These are phyloP conservation scores for Hippocampus abdominalis DNA, from an alignment of 2,113 vertebrate genomes.

Conservation along the genomic window DNA sequence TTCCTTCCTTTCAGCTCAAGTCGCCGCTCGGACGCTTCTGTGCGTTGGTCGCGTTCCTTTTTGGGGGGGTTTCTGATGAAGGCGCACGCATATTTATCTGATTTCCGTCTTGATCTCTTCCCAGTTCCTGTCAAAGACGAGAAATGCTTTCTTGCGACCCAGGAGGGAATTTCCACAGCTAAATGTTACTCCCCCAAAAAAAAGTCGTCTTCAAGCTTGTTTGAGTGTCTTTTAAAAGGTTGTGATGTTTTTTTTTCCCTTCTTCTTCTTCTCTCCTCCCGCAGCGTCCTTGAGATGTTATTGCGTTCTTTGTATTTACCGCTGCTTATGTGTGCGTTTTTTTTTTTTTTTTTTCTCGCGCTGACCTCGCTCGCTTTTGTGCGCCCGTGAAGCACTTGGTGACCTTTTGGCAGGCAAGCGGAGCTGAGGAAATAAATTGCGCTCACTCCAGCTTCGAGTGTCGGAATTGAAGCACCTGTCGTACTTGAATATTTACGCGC, in stretches of 20 bases:
- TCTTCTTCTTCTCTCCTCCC: neutral
- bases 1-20: too few species aligned
- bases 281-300: slow-evolving; percentile 1
- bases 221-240: slow-evolving; percentile 7
- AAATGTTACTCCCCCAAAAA: neutral
- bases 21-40: too few species aligned
- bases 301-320: neutral
- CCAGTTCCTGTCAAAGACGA: neutral
- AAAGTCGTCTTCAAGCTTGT: neutral
- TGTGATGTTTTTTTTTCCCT: neutral
- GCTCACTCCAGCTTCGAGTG: neutral
- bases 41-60: too few species aligned
- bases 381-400: neutral
- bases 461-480: neutral
- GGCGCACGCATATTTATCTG: too few species aligned
- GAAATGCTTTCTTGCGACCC: neutral
- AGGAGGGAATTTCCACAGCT: neutral
- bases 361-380: slow-evolving; percentile 5
- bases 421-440: neutral
- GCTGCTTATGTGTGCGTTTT: neutral
- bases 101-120: neutral
- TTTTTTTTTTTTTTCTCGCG: neutral
- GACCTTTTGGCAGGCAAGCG: slow-evolving; percentile 8
- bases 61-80: too few species aligned
- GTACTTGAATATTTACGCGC: neutral